Conservation (phyloP, 2,113 vertebrate species). For the Silurus asotus region DNA sequence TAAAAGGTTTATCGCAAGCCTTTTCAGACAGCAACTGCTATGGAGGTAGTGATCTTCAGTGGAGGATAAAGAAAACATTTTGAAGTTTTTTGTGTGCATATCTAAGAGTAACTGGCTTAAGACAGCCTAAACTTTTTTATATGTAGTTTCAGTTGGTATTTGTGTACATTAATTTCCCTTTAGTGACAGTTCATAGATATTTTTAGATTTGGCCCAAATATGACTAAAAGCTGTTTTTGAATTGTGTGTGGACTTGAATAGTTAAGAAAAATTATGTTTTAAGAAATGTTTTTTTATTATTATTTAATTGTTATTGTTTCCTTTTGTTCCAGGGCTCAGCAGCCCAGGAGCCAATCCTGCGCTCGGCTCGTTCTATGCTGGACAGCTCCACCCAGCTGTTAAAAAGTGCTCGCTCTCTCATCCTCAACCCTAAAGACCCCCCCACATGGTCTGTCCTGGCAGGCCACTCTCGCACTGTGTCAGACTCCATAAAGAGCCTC, state of each 20-base stretch:
- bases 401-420: constrained; percentile 89
- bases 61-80: constrained; percentile 57
- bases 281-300: background rate
- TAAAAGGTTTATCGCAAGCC: constrained; percentile 63
- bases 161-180: background rate
- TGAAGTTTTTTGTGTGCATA: constrained; percentile 64
- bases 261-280: background rate
- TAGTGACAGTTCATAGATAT: background rate
- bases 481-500: constrained; percentile 97
- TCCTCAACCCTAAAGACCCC: constrained; percentile 97
- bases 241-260: background rate
- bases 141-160: background rate
- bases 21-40: constrained; percentile 61
- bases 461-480: constrained; percentile 93
- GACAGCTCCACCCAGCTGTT: constrained; percentile 92
- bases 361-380: constrained; percentile 93
- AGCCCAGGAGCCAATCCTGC: constrained; percentile 92
- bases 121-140: background rate
- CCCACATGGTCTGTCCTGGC: constrained; percentile 96
- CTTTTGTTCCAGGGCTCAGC: constrained; percentile 80
- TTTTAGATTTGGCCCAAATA: background rate
- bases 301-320: constrained; percentile 30
- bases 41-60: constrained; percentile 60
- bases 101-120: constrained; percentile 44
- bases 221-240: background rate